Conservation (phyloP, 2,797 vertebrate genomes). For the Gobio occitaniae region DNA sequence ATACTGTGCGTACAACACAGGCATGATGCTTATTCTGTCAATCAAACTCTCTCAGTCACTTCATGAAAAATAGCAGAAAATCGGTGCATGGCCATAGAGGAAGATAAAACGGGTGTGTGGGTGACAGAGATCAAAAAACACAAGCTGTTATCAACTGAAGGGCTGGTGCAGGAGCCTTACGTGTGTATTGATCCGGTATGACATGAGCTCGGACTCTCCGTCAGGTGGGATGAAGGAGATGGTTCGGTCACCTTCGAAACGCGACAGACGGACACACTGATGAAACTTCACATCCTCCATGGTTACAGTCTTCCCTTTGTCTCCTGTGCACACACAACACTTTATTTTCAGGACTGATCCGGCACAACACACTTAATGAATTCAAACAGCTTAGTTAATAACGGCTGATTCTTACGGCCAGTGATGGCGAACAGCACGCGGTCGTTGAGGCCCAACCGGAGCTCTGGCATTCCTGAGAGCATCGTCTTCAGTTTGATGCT, state of each 20-base stretch:
- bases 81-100: background rate
- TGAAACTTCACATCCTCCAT: constrained; percentile 97
- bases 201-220: constrained; percentile 94
- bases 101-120: background rate
- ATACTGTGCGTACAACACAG: background rate
- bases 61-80: background rate
- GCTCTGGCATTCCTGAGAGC: constrained; percentile 94
- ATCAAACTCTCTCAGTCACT: background rate
- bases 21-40: background rate
- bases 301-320: constrained; percentile 89
- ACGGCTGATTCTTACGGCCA: constrained; percentile 80
- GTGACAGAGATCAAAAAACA: background rate
- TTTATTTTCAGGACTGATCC: background rate
- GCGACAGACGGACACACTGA: constrained; percentile 92
- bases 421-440: constrained; percentile 91
- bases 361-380: background rate
- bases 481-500: constrained; percentile 93
- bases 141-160: background rate
- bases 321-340: constrained; percentile 74
- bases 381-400: background rate
- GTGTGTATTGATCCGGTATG: constrained; percentile 92
- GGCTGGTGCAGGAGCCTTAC: constrained; percentile 66
- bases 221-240: constrained; percentile 95
- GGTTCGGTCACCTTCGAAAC: constrained; percentile 91
- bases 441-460: constrained; percentile 92